A percentile compares a stretch with the other conserved stretches of the same genome.
These are phyloP conservation scores for Phycodurus eques DNA, from an alignment of 2,113 vertebrate genomes.

Conservation along the genomic window DNA sequence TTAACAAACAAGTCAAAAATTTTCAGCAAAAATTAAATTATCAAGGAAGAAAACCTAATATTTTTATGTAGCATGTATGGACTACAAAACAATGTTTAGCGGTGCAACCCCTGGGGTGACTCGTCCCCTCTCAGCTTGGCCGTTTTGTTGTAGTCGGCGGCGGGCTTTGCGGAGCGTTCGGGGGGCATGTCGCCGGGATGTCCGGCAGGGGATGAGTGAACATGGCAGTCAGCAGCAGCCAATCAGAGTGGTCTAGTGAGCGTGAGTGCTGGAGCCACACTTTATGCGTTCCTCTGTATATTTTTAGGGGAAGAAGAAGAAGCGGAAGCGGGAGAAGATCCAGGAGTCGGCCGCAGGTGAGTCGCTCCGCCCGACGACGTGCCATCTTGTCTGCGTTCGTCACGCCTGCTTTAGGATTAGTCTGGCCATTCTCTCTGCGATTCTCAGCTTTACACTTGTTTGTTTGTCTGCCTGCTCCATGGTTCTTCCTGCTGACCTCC, in stretches of 20 bases:
- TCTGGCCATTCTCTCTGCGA: conserved; percentile 65
- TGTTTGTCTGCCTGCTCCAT: conserved; percentile 54
- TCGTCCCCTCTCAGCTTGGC: conserved; percentile 48
- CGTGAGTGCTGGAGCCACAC: conserved; percentile 78
- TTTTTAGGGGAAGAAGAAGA: conserved; percentile 99
- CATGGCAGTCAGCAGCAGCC: conserved; percentile 67
- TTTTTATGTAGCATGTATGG: too few species aligned
- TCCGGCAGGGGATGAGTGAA: conserved; percentile 72
- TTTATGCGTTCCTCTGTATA: conserved; percentile 73
- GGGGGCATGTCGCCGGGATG: conserved; percentile 57
- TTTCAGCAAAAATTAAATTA: neutral
- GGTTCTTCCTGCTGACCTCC: conserved; percentile 65
- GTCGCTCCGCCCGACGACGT: conserved; percentile 21
- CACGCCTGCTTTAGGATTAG: conserved; percentile 78
- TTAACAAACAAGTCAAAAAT: neutral
- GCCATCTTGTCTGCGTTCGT: conserved; percentile 45
- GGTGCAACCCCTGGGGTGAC: neutral
- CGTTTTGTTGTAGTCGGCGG: conserved; percentile 22
- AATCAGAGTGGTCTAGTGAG: conserved; percentile 73
- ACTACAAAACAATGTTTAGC: neutral
- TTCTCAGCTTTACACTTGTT: conserved; percentile 57
- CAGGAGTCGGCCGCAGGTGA: conserved; percentile 95
- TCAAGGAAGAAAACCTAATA: too few species aligned
- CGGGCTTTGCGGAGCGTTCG: conserved; percentile 46
- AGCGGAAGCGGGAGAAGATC: conserved; percentile 99